phyloP scores from a whole-genome alignment of 2,797 vertebrate species.

The Myotis myotis region DNA sequence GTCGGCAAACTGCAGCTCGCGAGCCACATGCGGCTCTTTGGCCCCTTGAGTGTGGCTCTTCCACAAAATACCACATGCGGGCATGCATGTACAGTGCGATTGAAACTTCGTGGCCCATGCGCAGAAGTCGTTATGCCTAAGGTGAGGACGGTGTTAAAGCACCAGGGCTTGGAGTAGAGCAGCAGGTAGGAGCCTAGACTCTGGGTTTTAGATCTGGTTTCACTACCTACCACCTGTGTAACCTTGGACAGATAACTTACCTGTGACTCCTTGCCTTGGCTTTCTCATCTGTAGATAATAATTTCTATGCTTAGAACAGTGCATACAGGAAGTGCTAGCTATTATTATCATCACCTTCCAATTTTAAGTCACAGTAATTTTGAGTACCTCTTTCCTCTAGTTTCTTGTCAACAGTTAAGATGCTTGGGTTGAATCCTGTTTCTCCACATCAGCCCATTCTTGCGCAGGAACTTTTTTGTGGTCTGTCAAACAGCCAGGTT shows the following conservation, averaged over 20 bases:
- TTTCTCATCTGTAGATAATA: background rate
- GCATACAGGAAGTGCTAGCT: background rate
- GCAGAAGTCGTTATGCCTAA: background rate
- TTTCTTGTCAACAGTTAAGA: conserved; percentile 28
- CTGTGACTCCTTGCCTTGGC: background rate
- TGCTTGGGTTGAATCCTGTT: background rate
- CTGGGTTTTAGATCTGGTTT: background rate
- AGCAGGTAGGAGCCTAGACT: background rate
- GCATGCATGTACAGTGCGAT: no score
- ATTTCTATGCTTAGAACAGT: background rate
- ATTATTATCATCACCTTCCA: background rate
- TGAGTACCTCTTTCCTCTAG: conserved; percentile 9
- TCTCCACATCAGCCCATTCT: background rate
- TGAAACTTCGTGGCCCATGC: no score
- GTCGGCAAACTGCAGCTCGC: no score
- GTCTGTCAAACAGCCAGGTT: background rate
- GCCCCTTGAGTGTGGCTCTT: no score
- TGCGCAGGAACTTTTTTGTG: background rate
- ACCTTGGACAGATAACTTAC: background rate
- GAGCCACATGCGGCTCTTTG: no score
- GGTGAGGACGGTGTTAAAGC: background rate
- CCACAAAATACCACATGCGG: no score
- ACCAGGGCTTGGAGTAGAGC: background rate
- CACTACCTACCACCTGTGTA: background rate
- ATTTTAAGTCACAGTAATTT: background rate